phyloP scores from a whole-genome alignment of 2,888 invertebrate species.

The Hymenopus coronatus region DNA sequence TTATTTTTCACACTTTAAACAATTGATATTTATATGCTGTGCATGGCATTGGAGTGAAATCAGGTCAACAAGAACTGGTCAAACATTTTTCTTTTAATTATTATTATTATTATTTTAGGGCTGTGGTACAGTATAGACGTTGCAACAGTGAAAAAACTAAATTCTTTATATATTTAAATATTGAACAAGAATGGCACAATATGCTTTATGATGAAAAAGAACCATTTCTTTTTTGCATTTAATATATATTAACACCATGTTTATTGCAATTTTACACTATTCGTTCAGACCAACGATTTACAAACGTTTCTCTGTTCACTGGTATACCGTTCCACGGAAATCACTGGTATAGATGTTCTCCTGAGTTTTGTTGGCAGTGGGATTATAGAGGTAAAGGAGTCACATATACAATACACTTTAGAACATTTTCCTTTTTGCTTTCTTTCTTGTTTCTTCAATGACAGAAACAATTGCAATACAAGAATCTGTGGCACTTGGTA shows the following conservation, averaged over 20 bases:
- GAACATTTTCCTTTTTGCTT: neutral
- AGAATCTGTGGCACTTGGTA: conserved; percentile 1
- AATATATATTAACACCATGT: neutral
- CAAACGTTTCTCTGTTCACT: neutral
- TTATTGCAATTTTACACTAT: neutral
- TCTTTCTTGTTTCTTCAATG: neutral
- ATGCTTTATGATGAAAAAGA: neutral
- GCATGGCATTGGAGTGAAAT: neutral
- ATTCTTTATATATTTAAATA: neutral
- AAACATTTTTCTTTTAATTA: neutral
- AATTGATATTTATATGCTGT: neutral
- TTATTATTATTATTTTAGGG: neutral
- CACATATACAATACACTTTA: neutral
- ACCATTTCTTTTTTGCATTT: too few species aligned
- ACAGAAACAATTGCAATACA: neutral
- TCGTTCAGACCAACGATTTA: neutral
- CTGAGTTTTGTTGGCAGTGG: neutral
- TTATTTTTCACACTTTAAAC: neutral
- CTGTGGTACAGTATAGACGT: neutral
- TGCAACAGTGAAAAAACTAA: neutral
- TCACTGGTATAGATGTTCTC: neutral
- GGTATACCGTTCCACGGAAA: neutral
- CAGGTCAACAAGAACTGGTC: neutral
- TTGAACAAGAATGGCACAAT: neutral
- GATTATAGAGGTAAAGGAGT: neutral